Evolutionary conservation across 2,113 vertebrate species (phyloP).

Genomic region (Symphodus melops): DNA sequence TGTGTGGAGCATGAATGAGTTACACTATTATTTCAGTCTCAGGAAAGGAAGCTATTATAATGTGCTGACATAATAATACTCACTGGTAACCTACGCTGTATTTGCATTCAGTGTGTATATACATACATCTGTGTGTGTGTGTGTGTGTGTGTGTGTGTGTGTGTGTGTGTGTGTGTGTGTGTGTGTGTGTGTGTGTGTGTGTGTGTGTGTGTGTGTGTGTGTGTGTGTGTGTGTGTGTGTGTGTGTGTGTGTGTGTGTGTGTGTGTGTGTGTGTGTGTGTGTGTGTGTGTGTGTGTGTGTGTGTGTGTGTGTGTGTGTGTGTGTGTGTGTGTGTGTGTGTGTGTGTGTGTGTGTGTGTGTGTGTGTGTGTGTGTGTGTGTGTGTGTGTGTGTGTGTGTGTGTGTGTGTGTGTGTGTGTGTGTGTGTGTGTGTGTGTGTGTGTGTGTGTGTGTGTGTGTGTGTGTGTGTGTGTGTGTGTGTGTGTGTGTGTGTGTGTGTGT

Average conservation of each 20-base stretch:
- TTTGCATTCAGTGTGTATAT: slow-evolving; percentile 24
- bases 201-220: too few relatives aligned
- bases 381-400: slow-evolving; percentile 9
- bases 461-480: slow-evolving; percentile 10
- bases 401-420: slow-evolving; percentile 30
- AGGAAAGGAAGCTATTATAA: slow-evolving; percentile 38
- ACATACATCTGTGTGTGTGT: slow-evolving; percentile 12
- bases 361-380: slow-evolving; percentile 10
- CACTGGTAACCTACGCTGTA: slow-evolving; percentile 18
- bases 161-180: slow-evolving; percentile 9
- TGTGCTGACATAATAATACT: slow-evolving; percentile 34
- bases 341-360: slow-evolving; percentile 26
- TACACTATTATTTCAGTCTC: slow-evolving; percentile 19
- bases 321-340: slow-evolving; percentile 11
- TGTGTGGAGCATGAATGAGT: neutral
- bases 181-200: slow-evolving; percentile 30
- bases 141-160: slow-evolving; percentile 10
- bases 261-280: neutral
- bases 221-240: neutral
- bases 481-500: neutral
- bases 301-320: slow-evolving; percentile 44
- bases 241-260: slow-evolving; percentile 10
- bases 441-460: neutral
- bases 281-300: slow-evolving; percentile 10
- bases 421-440: too few relatives aligned